A percentile compares a stretch with the other conserved stretches of the same genome.
Evolutionary conservation across 2,888 invertebrate genomes (phyloP).

Genomic region (Cantharis nigra): DNA sequence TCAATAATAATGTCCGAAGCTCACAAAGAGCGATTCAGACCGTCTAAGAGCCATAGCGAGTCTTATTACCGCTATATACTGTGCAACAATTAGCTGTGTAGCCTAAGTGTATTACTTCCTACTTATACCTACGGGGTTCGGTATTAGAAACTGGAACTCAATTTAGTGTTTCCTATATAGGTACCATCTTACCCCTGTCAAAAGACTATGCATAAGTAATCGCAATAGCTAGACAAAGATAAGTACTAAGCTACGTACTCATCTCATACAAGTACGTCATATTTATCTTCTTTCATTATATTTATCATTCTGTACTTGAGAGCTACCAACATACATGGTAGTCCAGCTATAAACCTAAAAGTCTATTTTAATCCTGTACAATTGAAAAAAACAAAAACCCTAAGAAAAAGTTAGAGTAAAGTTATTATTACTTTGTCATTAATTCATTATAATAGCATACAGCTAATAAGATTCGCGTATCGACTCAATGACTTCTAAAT

Average conservation of each 20-base stretch:
- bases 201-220: conserved; percentile 25
- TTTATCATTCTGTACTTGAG: neutral
- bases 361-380: neutral
- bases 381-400: neutral
- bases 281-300: neutral
- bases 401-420: neutral
- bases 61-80: conserved; percentile 54
- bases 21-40: conserved; percentile 55
- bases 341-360: neutral
- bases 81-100: conserved; percentile 56
- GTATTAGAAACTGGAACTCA: conserved; percentile 55
- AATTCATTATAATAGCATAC: neutral
- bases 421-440: neutral
- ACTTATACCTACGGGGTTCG: conserved; percentile 51
- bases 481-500: conserved; percentile 24
- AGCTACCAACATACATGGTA: neutral
- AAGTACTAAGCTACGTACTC: neutral
- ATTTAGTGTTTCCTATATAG: conserved; percentile 45
- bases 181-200: conserved; percentile 29
- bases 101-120: conserved; percentile 57
- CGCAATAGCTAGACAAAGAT: neutral
- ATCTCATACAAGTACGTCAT: neutral
- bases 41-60: conserved; percentile 55
- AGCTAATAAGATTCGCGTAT: conserved; percentile 32
- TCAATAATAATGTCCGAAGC: conserved; percentile 58